Evolutionary conservation across 2,113 vertebrate species (phyloP), one percentile per base, ranked within the genome.

Genomic region (Cygnus buccinator): DNA sequence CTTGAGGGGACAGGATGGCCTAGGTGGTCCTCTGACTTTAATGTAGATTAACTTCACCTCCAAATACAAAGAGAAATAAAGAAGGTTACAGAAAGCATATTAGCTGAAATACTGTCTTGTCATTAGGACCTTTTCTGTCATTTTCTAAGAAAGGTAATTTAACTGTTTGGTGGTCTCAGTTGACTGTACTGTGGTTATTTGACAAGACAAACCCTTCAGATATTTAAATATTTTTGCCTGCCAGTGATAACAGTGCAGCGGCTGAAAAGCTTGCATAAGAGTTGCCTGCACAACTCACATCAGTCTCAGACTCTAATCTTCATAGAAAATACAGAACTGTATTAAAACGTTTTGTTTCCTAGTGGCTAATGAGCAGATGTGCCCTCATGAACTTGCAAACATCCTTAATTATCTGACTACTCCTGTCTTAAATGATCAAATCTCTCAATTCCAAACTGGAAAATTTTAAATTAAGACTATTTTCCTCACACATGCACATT

Each of bases 151-250:
- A 76, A 74, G n/a, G 21, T 17, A 55, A 43, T 78, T 89, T 50
- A 94, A 87, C 39, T 90, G 22, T 55, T 72, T 37, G 15, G 58
- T 58, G 39, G 41, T 67, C 43, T 82, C 11, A 3, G 31, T 31
- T 84, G 48, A 79, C 31, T 78, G 23, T 29, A 13, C 16, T 58
- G 57, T 16, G 17, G 65, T 61, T 81, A 63, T 81, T 70, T 63
- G 43, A 90, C 31, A 86, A 35, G 61, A 94, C 28, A 91, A 94
- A 92, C 22, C 18, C 55, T 80, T 5, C 14, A 91, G 35, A 67
- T 6, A 59, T 35, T 65, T 50, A 71, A 86, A 20, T 21, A 59
- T 54, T 52, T 86, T 87, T 71, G n/a, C 13, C n/a, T 48, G 25
- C 48, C 54, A 85, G 31, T 3, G 8, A 18, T 43, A 61, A 63